Base-by-base conservation (phyloP, 2,888 invertebrate genomes). In the Cinara cedri region DNA sequence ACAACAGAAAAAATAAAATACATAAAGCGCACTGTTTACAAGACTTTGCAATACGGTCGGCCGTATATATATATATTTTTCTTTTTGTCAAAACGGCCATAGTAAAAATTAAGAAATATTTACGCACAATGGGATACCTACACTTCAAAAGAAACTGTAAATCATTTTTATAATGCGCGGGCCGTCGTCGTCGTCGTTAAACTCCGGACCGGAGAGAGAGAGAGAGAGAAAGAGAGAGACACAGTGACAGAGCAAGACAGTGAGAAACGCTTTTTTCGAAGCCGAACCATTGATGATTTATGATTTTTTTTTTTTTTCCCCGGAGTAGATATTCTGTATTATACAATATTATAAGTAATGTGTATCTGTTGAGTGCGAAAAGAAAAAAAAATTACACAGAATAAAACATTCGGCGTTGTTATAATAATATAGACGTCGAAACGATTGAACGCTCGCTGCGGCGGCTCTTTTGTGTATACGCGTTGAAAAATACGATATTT, bases 261-360 rank as follows among this genome's bases (percentile, higher is more conserved):
- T n/a, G 46, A 21, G 16, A 70, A 51, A 54, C 51, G 49, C 54
- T 9, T 60, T 60, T 13, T 11, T 72, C 55, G 13, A 72, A 44
- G 26, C 72, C 72, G 72, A 72, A 60, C 57, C 11, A 46, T n/a
- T 46, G 72, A 60, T 72, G 72, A 72, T 72, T 72, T 72, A 72
- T 60, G 70, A 54, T 42, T 54, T 51, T 51, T 51, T 16, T 51
- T 70, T 26, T 44, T 10, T 55, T 21, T 11, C 21, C 44, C 2
- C 71, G 21, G 19, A 71, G n/a, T 49, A 34, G 3, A 34, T 34
- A 34, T 34, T 34, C 3, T 34, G 6, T 34, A 66, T 51, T n/a
- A 19, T 55, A 34, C 42, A 8, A 21, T 70, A 34, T 54, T 51
- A 19, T 51, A 19, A 34, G 34, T 24, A 54, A 19, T 21, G 68